Evolutionary conservation across 2,888 invertebrate species (phyloP), one percentile per base, ranked within the genome.

Genomic region (Ormyrus pomaceus): DNA sequence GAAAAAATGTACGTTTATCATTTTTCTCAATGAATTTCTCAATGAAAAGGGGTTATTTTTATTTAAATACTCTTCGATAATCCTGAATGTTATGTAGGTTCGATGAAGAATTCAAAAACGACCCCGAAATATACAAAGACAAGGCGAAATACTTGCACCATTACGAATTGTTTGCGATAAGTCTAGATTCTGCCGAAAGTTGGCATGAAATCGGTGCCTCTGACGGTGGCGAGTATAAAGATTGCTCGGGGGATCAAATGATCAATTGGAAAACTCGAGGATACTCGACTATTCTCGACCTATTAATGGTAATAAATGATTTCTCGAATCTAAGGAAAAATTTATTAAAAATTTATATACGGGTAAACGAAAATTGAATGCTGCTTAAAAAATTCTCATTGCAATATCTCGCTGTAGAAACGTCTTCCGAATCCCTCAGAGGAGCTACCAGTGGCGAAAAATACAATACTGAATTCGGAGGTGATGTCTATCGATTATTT

Each of bases 181-280:
- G 82, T 7, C 7, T 3, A 6, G 82, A 82, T 10, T 73, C 79
- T 6, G 83, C 83, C 2, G 65, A 79, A 51, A 61, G 77, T 13
- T 84, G 84, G 84, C 11, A 77, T 10, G 82, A 34, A 34, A 34
- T 34, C 34, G 34, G 83, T 3, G 56, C 83, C 48, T 75, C 80
- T 8, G 34, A 34, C 34, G 34, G 34, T 34, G 34, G 34, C 34
- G 34, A 53, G n/a, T 76, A 76, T 6, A 46, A 68, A 19, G 53
- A n/a, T 6, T 78, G 53, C 8, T 9, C 50, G 3, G 78, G 81
- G 3, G 86, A 86, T 75, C 74, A 59, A 8, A 7, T 51, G 3
- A 82, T 86, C 0, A 87, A 87, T 80, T 89, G 89, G 89, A 89
- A 87, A 51, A 81, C 85, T 9, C 82, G 83, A 53, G 85, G 85